Evolutionary conservation across 2,888 invertebrate species (phyloP).

Genomic region (Lasioglossum pauxillum): DNA sequence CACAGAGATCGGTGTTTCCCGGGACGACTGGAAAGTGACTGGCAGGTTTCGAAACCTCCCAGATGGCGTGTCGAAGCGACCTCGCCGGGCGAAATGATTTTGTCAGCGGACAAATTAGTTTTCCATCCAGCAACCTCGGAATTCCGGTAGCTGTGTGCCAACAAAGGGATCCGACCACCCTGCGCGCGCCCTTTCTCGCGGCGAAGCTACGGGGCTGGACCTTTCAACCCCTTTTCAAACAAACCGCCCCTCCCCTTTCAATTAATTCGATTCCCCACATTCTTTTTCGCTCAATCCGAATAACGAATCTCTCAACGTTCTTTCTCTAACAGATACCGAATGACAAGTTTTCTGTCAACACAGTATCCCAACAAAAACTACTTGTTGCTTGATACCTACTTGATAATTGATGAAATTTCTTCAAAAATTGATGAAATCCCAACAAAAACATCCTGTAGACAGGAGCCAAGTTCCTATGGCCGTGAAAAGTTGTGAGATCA

Average conservation of each 20-base stretch:
- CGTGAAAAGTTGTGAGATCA: no score
- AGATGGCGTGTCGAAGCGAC: slow-evolving; percentile 39
- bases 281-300: not conserved
- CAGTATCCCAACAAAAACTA: no score
- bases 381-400: no score
- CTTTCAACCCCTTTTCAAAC: not conserved
- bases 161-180: slow-evolving; percentile 35
- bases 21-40: slow-evolving; percentile 49
- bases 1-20: not conserved
- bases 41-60: slow-evolving; percentile 28
- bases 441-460: no score
- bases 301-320: not conserved
- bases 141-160: slow-evolving; percentile 43
- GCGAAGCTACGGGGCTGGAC: not conserved
- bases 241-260: not conserved
- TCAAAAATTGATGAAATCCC: no score
- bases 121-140: slow-evolving; percentile 6
- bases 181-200: not conserved
- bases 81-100: slow-evolving; percentile 38
- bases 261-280: not conserved
- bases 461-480: no score
- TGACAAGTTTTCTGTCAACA: no score
- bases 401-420: no score
- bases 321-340: not conserved
- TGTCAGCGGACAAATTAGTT: slow-evolving; percentile 58